Conservation (phyloP, 2,888 invertebrate genomes). For the Leptinotarsa haldemani region DNA sequence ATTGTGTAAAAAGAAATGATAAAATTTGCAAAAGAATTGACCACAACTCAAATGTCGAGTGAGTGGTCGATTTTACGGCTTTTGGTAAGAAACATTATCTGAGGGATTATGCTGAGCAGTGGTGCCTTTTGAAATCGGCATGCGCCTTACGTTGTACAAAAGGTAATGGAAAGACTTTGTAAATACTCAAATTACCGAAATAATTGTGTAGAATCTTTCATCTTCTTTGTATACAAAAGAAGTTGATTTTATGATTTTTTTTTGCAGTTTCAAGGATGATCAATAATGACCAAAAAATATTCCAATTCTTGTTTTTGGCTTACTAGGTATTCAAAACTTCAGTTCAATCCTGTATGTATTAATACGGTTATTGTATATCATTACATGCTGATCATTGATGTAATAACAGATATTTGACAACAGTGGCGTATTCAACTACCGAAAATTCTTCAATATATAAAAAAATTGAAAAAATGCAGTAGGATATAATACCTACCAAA, state of each 20-base stretch:
- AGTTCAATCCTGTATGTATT: too few species aligned
- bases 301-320: too few species aligned
- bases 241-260: background rate
- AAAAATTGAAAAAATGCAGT: too few species aligned
- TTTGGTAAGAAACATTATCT: slow-evolving; percentile 31
- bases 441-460: too few species aligned
- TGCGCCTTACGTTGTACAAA: slow-evolving; percentile 41
- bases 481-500: too few species aligned
- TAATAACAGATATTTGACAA: too few species aligned
- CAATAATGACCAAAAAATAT: too few species aligned
- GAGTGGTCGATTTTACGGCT: slow-evolving; percentile 32
- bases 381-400: too few species aligned
- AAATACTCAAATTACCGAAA: slow-evolving; percentile 46
- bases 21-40: slow-evolving; percentile 42
- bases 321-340: too few species aligned
- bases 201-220: slow-evolving; percentile 47
- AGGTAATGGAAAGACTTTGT: slow-evolving; percentile 42
- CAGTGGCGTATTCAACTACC: too few species aligned
- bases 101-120: slow-evolving; percentile 23
- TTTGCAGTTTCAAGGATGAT: background rate
- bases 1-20: slow-evolving; percentile 37
- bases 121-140: slow-evolving; percentile 44
- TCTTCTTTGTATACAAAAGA: slow-evolving; percentile 15
- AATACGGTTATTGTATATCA: too few species aligned
- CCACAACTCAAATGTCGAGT: slow-evolving; percentile 40